Conservation (phyloP, 2,113 vertebrate species). For the Eptesicus fuscus region DNA sequence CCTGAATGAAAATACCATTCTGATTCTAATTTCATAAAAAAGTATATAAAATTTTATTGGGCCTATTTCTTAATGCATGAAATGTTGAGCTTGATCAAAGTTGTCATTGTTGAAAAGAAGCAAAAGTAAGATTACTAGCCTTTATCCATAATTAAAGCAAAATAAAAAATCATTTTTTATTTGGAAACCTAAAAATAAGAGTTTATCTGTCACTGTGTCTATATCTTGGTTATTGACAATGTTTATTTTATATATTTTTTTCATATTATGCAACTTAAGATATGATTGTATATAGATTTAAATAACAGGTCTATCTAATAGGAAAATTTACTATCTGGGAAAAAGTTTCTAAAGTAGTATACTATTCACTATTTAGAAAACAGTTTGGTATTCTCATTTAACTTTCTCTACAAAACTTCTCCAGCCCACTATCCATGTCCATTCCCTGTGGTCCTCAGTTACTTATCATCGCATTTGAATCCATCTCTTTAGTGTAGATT, state of each 20-base stretch:
- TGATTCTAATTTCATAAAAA: constrained; percentile 19
- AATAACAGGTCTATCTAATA: background rate
- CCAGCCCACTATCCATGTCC: background rate
- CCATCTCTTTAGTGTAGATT: background rate
- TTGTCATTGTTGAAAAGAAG: background rate
- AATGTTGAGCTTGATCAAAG: constrained; percentile 15
- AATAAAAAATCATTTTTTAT: background rate
- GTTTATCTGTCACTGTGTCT: background rate
- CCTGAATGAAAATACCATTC: background rate
- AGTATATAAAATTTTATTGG: background rate
- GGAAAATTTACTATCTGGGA: background rate
- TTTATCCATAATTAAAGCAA: constrained; percentile 34
- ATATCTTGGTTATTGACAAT: background rate
- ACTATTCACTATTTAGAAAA: background rate
- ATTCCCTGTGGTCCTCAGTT: background rate
- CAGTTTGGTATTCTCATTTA: background rate
- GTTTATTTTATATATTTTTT: background rate
- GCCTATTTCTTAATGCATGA: background rate
- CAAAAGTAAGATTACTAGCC: background rate
- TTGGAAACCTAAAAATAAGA: constrained; percentile 8
- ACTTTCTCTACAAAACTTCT: background rate
- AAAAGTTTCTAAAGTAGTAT: background rate
- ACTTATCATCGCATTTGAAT: background rate
- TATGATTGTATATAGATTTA: background rate
- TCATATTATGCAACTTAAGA: background rate